phyloP scores from a whole-genome alignment of 1,140 invertebrate species.

The Monochamus saltuarius region DNA sequence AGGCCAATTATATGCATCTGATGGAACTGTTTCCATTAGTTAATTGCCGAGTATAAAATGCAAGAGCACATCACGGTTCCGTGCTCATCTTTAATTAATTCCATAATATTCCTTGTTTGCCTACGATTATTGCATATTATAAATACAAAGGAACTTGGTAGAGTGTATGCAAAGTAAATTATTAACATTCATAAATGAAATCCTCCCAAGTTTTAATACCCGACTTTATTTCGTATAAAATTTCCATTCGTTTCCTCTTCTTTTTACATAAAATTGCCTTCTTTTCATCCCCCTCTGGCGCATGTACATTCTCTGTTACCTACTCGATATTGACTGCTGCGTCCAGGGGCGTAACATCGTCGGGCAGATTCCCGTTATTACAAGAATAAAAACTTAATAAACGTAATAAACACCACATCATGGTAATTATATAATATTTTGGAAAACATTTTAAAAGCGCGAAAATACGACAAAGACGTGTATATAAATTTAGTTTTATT shows the following conservation, averaged over 20 bases:
- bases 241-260: constrained; percentile 48
- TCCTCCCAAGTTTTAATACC: constrained; percentile 49
- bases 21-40: constrained; percentile 5
- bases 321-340: no score
- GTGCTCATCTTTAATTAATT: constrained; percentile 31
- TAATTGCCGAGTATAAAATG: constrained; percentile 5
- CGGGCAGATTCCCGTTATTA: no score
- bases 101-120: constrained; percentile 36
- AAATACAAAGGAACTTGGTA: constrained; percentile 33
- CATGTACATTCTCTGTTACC: no score
- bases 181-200: constrained; percentile 52
- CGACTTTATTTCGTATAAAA: constrained; percentile 50
- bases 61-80: neutral
- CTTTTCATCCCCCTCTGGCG: no score
- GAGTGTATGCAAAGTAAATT: constrained; percentile 51
- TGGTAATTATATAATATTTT: no score
- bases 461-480: no score
- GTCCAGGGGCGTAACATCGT: neutral
- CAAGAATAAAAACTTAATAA: no score
- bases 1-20: constrained; percentile 3
- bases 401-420: no score
- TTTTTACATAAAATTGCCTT: constrained; percentile 1
- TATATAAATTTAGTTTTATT: no score
- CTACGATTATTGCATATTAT: constrained; percentile 40
- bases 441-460: no score